These are phyloP conservation scores for Lasioglossum baleicum DNA, from an alignment of 1,140 invertebrate genomes.

Conservation along the genomic window DNA sequence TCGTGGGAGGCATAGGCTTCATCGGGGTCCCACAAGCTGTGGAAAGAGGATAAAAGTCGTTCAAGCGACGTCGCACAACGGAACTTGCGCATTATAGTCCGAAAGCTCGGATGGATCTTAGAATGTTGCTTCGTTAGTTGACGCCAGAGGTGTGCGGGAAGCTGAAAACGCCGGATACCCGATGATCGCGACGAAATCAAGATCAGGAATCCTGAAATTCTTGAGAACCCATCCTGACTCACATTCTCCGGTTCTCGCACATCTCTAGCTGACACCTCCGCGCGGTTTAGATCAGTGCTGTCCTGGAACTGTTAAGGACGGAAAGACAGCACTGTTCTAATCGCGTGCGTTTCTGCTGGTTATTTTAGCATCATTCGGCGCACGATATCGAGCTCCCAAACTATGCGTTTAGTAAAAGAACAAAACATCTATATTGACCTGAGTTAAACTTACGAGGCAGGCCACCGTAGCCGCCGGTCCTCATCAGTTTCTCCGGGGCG, in stretches of 20 bases:
- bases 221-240: too few relatives aligned
- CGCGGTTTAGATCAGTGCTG: too few relatives aligned
- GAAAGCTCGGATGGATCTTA: slow-evolving; percentile 66
- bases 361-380: slow-evolving; percentile 40
- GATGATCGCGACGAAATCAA: too few relatives aligned
- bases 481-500: slow-evolving; percentile 96
- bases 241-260: too few relatives aligned
- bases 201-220: too few relatives aligned
- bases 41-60: slow-evolving; percentile 60
- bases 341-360: not conserved
- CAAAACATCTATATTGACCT: slow-evolving; percentile 80
- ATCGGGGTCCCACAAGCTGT: slow-evolving; percentile 86
- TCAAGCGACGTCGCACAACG: slow-evolving; percentile 3
- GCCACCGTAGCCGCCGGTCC: slow-evolving; percentile 94
- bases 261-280: too few relatives aligned
- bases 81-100: slow-evolving; percentile 62
- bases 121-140: slow-evolving; percentile 22
- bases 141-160: too few relatives aligned
- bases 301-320: too few relatives aligned
- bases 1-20: slow-evolving; percentile 88
- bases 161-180: too few relatives aligned
- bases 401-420: slow-evolving; percentile 74
- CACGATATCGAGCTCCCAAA: slow-evolving; percentile 68
- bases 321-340: too few relatives aligned
- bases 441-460: slow-evolving; percentile 86